Percentiles rank a stretch among this genome's conserved stretches.
These are phyloP conservation scores for Halcyon malimbica DNA, from an alignment of 2,113 vertebrate species.

Conservation along the genomic window DNA sequence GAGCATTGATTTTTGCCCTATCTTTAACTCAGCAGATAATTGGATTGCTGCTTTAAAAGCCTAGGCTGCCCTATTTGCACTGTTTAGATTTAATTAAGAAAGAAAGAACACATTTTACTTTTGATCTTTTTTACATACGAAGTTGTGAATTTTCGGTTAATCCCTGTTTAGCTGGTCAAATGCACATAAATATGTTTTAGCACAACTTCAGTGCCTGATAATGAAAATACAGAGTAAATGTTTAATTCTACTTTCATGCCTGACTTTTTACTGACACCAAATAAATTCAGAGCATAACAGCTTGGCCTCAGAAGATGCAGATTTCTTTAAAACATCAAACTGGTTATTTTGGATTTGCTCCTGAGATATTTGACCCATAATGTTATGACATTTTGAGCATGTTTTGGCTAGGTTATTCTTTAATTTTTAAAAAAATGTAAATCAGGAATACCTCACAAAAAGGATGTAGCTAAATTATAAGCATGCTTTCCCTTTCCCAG, in stretches of 20 bases:
- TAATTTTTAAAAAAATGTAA: neutral
- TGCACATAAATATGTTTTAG: neutral
- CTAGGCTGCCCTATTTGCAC: neutral
- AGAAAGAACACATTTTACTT: neutral
- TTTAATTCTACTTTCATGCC: neutral
- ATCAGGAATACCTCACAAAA: neutral
- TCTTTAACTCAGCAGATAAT: conserved; percentile 30
- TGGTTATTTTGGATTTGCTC: conserved; percentile 24
- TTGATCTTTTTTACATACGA: neutral
- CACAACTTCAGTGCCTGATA: neutral
- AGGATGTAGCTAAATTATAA: neutral
- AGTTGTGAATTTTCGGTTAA: neutral
- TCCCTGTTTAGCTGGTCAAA: neutral
- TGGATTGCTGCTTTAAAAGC: neutral
- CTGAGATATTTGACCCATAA: neutral
- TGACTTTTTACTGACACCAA: neutral
- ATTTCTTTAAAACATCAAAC: conserved; percentile 3
- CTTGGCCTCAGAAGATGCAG: neutral
- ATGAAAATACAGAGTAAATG: neutral
- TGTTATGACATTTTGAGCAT: neutral
- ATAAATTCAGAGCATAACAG: neutral
- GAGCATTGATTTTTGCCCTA: neutral
- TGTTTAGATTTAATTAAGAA: neutral
- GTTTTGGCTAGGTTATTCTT: neutral
- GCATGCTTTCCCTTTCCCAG: conserved; percentile 8